Evolutionary conservation across 2,888 invertebrate species (phyloP).

Genomic region (Antheraea assamensis): DNA sequence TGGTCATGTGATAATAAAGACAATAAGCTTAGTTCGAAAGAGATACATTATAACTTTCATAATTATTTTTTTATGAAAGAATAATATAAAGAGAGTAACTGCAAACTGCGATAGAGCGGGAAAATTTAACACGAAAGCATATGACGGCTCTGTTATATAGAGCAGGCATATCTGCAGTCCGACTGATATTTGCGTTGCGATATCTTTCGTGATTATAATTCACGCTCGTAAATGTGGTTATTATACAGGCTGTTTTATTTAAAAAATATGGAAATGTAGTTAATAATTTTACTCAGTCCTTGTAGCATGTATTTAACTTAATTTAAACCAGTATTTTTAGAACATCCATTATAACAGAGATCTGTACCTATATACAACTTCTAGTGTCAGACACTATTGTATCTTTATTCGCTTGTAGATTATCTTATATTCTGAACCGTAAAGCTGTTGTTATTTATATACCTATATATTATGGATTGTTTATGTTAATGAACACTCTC

Average conservation of each 20-base stretch:
- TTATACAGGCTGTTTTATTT: conserved; percentile 26
- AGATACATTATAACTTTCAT: conserved; percentile 39
- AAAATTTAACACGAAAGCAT: conserved; percentile 36
- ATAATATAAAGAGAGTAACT: conserved; percentile 43
- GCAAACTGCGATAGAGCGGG: conserved; percentile 44
- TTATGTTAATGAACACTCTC: too few relatives aligned
- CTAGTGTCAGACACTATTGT: too few relatives aligned
- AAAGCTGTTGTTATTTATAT: not conserved
- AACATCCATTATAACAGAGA: not conserved
- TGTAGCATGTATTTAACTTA: not conserved
- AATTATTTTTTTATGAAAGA: conserved; percentile 36
- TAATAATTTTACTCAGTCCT: not conserved
- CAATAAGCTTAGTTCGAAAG: conserved; percentile 45
- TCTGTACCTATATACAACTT: too few relatives aligned
- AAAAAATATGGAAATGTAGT: not conserved
- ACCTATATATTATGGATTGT: not conserved
- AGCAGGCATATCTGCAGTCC: conserved; percentile 26
- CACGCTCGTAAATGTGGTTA: conserved; percentile 31
- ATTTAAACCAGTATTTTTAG: not conserved
- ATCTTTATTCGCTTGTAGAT: too few relatives aligned
- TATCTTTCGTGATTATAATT: conserved; percentile 30
- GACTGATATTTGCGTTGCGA: conserved; percentile 27
- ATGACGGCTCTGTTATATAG: conserved; percentile 28
- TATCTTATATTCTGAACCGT: not conserved
- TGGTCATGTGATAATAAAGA: conserved; percentile 47